Percentiles rank a stretch among this genome's conserved stretches.
These are phyloP conservation scores for Coremacera marginata DNA, from an alignment of 2,888 invertebrate species.

Conservation along the genomic window DNA sequence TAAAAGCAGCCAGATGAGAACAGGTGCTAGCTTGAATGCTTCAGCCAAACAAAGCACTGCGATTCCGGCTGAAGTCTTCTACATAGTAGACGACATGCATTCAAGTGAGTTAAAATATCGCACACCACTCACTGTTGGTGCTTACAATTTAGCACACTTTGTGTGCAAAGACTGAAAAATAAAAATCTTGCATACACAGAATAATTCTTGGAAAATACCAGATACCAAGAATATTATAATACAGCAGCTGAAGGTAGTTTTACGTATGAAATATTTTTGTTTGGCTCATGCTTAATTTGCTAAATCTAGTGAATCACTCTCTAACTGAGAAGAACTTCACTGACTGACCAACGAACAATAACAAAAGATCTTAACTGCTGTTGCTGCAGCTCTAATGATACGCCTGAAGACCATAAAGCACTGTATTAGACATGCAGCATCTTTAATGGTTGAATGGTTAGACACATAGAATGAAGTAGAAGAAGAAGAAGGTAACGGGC, in stretches of 20 bases:
- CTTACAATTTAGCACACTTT: neutral
- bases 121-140: neutral
- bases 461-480: neutral
- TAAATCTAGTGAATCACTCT: conserved; percentile 2
- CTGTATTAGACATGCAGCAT: conserved; percentile 32
- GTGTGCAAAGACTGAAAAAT: neutral
- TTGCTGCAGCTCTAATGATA: conserved; percentile 24
- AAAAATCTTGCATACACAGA: neutral
- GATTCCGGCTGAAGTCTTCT: neutral
- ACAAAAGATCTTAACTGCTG: conserved; percentile 5
- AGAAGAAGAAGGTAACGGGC: neutral
- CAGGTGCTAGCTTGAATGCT: neutral
- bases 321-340: conserved; percentile 8
- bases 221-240: neutral
- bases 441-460: conserved; percentile 13
- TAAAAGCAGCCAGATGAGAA: neutral
- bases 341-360: conserved; percentile 28
- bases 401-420: conserved; percentile 29
- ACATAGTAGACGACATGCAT: too few relatives aligned
- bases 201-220: neutral
- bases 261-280: conserved; percentile 23
- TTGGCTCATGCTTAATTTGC: neutral
- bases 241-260: conserved; percentile 14
- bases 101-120: neutral
- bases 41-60: neutral